These are phyloP conservation scores for Bombus sibiricus DNA, from an alignment of 1,140 invertebrate genomes.

Conservation along the genomic window DNA sequence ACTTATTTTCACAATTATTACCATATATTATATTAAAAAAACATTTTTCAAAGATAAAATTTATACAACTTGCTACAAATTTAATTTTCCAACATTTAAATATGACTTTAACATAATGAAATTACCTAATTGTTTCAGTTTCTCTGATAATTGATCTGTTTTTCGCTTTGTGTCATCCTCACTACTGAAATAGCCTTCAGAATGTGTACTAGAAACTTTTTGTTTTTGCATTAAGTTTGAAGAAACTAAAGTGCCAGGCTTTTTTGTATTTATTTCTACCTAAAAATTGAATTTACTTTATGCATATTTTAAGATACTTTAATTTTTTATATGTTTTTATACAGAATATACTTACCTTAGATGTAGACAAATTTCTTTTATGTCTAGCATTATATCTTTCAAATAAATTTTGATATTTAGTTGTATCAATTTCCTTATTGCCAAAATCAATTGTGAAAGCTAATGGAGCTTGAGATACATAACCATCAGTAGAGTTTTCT, in stretches of 20 bases:
- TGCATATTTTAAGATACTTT: constrained; percentile 30
- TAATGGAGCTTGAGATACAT: constrained; percentile 59
- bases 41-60: background rate
- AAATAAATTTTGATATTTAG: constrained; percentile 86
- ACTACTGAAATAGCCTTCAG: constrained; percentile 87
- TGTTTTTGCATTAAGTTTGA: constrained; percentile 69
- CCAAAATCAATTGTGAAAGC: constrained; percentile 89
- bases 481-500: constrained; percentile 24
- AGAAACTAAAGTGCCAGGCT: constrained; percentile 79
- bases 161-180: constrained; percentile 83
- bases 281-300: constrained; percentile 49
- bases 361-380: constrained; percentile 87
- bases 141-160: constrained; percentile 71
- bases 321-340: background rate
- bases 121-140: constrained; percentile 73
- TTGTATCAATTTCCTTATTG: constrained; percentile 85
- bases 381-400: constrained; percentile 88
- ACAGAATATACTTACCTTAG: constrained; percentile 78
- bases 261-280: constrained; percentile 75
- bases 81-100: background rate
- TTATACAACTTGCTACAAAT: background rate
- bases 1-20: background rate
- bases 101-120: background rate
- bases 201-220: constrained; percentile 86
- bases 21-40: background rate